These are phyloP conservation scores for Drosophila meridionalis DNA, from an alignment of 2,888 invertebrate species.

Conservation along the genomic window DNA sequence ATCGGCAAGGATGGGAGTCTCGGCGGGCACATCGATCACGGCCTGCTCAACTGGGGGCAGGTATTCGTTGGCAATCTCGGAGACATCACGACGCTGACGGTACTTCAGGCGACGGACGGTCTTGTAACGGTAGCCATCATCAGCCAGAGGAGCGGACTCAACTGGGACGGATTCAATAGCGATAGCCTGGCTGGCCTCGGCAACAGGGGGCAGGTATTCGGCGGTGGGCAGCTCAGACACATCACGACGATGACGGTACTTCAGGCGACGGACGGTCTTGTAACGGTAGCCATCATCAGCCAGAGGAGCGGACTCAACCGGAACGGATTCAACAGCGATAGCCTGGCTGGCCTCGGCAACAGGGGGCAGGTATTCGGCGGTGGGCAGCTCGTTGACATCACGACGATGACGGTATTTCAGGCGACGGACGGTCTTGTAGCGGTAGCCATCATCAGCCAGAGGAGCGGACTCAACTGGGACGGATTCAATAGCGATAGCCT, in stretches of 20 bases:
- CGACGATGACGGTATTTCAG: constrained; percentile 57
- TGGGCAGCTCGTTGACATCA: constrained; percentile 53
- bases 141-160: constrained; percentile 43
- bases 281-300: too few species aligned
- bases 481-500: constrained; percentile 30
- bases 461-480: constrained; percentile 33
- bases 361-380: constrained; percentile 57
- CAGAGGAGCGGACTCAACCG: too few species aligned
- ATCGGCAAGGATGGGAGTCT: constrained; percentile 57
- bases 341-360: constrained; percentile 42
- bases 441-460: constrained; percentile 62
- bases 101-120: constrained; percentile 63
- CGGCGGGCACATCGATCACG: constrained; percentile 64
- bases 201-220: constrained; percentile 75
- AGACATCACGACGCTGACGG: constrained; percentile 74
- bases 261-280: constrained; percentile 15
- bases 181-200: constrained; percentile 37
- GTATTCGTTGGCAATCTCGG: constrained; percentile 67
- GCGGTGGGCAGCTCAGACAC: constrained; percentile 61
- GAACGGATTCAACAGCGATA: constrained; percentile 3
- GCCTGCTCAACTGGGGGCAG: constrained; percentile 68
- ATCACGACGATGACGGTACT: constrained; percentile 72
- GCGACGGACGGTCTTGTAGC: constrained; percentile 68
- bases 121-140: constrained; percentile 76
- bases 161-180: constrained; percentile 45